Evolutionary conservation across 2,797 vertebrate species (phyloP), one percentile per base, ranked within the genome.

Genomic region (Craterocephalus amniculus): DNA sequence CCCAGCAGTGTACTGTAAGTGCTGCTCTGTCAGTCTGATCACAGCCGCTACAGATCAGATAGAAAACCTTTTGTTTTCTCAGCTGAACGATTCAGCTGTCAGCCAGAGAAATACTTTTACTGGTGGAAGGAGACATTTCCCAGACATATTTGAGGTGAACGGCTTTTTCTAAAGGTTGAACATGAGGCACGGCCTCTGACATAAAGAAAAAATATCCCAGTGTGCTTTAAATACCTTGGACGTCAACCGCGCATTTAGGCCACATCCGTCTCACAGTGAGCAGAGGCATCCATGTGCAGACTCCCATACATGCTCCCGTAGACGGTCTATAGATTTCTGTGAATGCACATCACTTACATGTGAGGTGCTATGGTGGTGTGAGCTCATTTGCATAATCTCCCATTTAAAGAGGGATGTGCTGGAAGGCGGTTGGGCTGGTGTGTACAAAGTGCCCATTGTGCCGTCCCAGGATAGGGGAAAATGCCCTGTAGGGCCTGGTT

Each of bases 361-460:
- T 80, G 83, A 83, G 87, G 87, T 75, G 79, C 74, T n/a, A 57
- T 14, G 38, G 71, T 79, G 76, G 79, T 84, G 86, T 71, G 76
- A 82, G 80, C 75, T 89, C 65, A 92, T 93, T 92, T 92, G 84
- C 92, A 93, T 93, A 93, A 93, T 93, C 92, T 93, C 90, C 89
- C 83, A 85, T 91, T 92, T 91, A 89, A 90, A 89, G 77, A 87
- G 89, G 88, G 91, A 93, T 92, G 90, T 92, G 89, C 88, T 88
- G 83, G 90, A 90, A 91, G 83, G 83, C 32, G 62, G 72, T 75
- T 74, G 80, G 81, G 74, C 83, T 79, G 81, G 79, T 70, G 70
- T 76, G 79, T 85, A 93, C 90, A 92, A 92, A 92, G 90, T 91
- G 80, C 78, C 84, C 87, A 90, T 92, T 93, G 90, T 92, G 85